Percentiles rank a stretch among this genome's conserved stretches.
These are phyloP conservation scores for Rhingia campestris DNA, from an alignment of 2,888 invertebrate genomes.

Conservation along the genomic window DNA sequence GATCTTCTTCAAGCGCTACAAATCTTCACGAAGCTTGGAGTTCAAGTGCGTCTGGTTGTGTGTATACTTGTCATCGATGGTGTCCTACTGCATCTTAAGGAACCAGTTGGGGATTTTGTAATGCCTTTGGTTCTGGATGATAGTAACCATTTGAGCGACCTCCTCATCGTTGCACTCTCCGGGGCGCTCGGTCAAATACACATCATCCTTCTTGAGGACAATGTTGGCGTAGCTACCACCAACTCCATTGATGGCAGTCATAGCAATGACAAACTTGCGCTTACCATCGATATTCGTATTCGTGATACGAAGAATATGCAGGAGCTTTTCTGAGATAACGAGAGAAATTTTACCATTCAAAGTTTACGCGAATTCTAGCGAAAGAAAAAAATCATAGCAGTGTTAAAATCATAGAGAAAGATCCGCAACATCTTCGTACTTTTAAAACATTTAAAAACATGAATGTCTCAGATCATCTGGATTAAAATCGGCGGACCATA, in stretches of 20 bases:
- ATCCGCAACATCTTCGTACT: too few species aligned
- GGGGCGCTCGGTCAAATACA: constrained; percentile 98
- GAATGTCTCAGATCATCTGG: too few species aligned
- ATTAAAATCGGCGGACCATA: too few species aligned
- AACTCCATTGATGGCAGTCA: constrained; percentile 99
- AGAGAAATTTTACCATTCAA: constrained; percentile 86
- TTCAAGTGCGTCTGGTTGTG: too few species aligned
- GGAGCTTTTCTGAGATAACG: constrained; percentile 99
- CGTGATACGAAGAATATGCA: constrained; percentile 99
- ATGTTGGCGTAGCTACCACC: constrained; percentile 98
- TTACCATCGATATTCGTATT: constrained; percentile 99
- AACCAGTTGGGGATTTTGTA: constrained; percentile 99
- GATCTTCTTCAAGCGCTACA: too few species aligned
- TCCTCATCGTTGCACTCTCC: constrained; percentile 99
- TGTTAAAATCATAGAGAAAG: too few species aligned
- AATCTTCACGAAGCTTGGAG: too few species aligned
- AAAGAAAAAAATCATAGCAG: neutral
- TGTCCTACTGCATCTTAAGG: constrained; percentile 99
- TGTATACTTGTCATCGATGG: constrained; percentile 98
- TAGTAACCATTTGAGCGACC: constrained; percentile 98
- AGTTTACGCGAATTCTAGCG: constrained; percentile 77
- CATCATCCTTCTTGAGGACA: constrained; percentile 99
- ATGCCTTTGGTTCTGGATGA: constrained; percentile 98
- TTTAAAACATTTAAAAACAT: too few species aligned
- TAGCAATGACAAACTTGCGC: constrained; percentile 98